Conservation (phyloP, 1,140 invertebrate species). For the Pygmarrhopalites habei region DNA sequence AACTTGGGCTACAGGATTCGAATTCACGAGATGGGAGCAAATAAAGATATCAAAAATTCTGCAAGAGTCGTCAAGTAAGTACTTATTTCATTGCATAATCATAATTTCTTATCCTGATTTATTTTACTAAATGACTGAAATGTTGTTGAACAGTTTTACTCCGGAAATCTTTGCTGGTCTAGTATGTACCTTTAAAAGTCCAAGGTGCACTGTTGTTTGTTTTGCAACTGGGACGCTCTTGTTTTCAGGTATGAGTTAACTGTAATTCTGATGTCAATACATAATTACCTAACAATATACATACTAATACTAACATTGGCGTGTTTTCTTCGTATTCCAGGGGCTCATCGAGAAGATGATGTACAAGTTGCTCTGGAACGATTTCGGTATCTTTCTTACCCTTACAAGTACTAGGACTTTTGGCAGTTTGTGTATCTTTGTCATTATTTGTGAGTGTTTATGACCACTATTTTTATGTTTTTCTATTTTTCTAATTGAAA, state of each 20-base stretch:
- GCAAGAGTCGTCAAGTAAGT: neutral
- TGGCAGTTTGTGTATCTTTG: too few species aligned
- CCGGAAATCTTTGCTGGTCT: neutral
- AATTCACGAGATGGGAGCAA: neutral
- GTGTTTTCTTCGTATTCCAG: neutral
- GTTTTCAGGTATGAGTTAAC: neutral
- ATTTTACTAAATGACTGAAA: too few species aligned
- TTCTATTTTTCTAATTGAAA: too few species aligned
- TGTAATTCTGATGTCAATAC: neutral
- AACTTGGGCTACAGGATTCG: neutral
- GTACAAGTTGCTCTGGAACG: neutral
- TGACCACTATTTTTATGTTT: too few species aligned
- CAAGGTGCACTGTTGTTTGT: neutral
- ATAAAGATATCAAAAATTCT: neutral
- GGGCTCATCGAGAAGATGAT: neutral
- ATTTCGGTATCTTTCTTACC: neutral
- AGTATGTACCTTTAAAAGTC: neutral
- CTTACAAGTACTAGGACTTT: too few species aligned
- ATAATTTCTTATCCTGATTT: too few species aligned
- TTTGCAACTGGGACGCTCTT: neutral
- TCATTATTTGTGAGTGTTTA: too few species aligned
- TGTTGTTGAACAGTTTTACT: neutral
- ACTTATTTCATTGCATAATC: too few species aligned
- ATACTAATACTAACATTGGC: neutral
- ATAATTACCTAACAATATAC: neutral